Base-by-base conservation (phyloP, 1,140 invertebrate species). In the Gonatopus flavifemur region DNA sequence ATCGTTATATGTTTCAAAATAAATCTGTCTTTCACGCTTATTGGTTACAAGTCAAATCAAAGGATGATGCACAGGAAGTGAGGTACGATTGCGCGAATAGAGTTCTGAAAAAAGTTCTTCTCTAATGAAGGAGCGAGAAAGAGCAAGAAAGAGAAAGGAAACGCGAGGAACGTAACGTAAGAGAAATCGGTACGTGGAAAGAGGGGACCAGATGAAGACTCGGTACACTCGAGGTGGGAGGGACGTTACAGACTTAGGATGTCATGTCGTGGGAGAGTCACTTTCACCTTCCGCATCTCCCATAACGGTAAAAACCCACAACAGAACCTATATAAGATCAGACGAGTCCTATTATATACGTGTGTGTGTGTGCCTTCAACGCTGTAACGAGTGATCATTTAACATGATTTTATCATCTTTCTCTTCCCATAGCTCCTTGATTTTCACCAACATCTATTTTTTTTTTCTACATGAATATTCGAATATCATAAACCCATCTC, bases 181-280 rank as follows among this genome's bases (percentile, higher is more conserved):
- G 25, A 42, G 31, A 46, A 44, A 43, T 42, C n/a, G n/a, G n/a
- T n/a, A n/a, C n/a, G n/a, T n/a, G n/a, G n/a, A 37, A 51, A 55
- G 6, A 10, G 13, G 28, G 25, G 24, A 31, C 33, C 37, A 50
- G 41, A 45, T 31, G 20, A 22, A 36, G 38, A 55, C 28, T 43
- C 32, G n/a, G 19, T n/a, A n/a, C n/a, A 47, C 36, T 19, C 9
- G 10, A n/a, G 35, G 36, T 18, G 31, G 57, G 46, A 40, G 57
- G 25, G 42, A 48, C 53, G 33, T 50, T 19, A 38, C 37, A 62
- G 63, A 62, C 59, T 63, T 66, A 56, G 66, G 72, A 72, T 69
- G 71, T 69, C 67, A 69, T 69, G 66, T 72, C 76, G 76, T 78
- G 76, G 75, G 76, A 78, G 74, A 77, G 67, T 73, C 67, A 77